Evolutionary conservation across 64 coral and sea anemone species (phyloP).

Genomic region (Stylophora pistillata): DNA sequence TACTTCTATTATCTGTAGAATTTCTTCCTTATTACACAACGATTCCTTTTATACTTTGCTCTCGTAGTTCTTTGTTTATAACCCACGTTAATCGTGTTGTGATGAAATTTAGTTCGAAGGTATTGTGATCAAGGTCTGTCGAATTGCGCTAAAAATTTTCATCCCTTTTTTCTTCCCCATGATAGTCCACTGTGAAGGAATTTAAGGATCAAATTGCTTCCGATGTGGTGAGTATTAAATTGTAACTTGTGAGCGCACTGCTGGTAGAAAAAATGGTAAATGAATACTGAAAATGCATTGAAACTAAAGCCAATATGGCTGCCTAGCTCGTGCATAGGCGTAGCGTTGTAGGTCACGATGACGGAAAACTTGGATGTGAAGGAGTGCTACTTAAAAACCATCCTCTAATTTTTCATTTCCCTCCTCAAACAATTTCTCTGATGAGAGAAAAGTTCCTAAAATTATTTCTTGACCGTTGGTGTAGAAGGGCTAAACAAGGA

Average conservation of each 20-base stretch:
- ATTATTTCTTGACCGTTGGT: no score
- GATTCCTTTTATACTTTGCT: neutral
- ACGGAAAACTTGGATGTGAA: no score
- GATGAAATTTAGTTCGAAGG: neutral
- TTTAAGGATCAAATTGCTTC: constrained; percentile 88
- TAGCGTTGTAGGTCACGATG: no score
- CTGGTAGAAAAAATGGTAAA: no score
- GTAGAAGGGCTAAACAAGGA: no score
- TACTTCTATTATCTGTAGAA: neutral
- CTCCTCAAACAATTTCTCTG: no score
- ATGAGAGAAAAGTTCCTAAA: no score
- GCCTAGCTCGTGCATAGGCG: no score
- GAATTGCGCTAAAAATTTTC: neutral
- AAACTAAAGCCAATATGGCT: no score
- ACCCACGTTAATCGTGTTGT: neutral
- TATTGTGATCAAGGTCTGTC: neutral
- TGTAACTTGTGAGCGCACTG: neutral
- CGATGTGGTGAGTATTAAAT: constrained; percentile 70
- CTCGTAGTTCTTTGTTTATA: neutral
- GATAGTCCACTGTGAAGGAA: constrained; percentile 80
- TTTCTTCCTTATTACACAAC: neutral
- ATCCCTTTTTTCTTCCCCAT: constrained; percentile 22
- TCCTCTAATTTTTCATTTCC: no score
- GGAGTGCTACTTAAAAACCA: no score
- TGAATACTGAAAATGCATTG: no score